Evolutionary conservation across 2,113 vertebrate species (phyloP).

Genomic region (Nestor notabilis): DNA sequence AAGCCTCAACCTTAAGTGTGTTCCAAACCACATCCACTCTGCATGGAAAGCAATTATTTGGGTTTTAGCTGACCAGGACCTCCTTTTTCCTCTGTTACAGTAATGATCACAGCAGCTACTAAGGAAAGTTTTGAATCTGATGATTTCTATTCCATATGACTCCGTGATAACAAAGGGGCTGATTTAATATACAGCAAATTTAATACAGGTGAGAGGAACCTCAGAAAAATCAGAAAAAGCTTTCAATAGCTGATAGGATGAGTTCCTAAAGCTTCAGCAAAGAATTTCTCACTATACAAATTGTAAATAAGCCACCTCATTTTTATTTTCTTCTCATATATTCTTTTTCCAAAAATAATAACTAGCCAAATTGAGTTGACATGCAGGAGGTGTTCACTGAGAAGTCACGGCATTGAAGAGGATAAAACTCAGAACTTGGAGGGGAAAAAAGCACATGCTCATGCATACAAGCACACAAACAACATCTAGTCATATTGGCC

Average conservation of each 20-base stretch:
- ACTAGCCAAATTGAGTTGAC: not conserved
- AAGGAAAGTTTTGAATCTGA: not conserved
- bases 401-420: not conserved
- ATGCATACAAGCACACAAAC: rapidly evolving
- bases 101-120: not conserved
- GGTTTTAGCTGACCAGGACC: not conserved
- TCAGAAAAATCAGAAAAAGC: not conserved
- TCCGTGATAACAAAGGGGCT: not conserved
- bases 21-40: not conserved
- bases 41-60: not conserved
- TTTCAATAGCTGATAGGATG: not conserved
- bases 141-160: not conserved
- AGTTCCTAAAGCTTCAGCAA: not conserved
- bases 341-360: not conserved
- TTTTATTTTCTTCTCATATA: slow-evolving; percentile 5
- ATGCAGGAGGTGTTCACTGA: not conserved
- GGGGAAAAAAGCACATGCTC: not conserved
- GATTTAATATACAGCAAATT: not conserved
- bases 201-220: not conserved
- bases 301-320: not conserved
- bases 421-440: not conserved
- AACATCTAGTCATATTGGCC: not conserved
- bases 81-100: not conserved
- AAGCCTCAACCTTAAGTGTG: not conserved
- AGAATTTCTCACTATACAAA: not conserved